Evolutionary conservation across 37 sponge, comb jelly and placozoan genomes (phyloP).

Genomic region (Tethya wilhelma): DNA sequence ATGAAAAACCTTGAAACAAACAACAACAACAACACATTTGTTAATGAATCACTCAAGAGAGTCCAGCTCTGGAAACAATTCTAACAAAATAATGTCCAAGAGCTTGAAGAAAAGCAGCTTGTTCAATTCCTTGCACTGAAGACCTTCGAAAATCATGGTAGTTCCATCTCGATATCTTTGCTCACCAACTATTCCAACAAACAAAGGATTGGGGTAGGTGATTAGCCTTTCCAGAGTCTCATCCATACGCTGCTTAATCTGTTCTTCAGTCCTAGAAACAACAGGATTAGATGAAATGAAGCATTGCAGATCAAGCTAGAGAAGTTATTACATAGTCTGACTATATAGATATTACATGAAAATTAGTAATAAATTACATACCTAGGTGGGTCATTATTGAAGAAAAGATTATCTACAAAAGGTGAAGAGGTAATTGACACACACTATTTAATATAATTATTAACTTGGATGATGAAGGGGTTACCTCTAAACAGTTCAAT

Average conservation of each 20-base stretch:
- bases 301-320: not conserved
- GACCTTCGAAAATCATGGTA: conserved; percentile 46
- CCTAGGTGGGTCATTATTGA: conserved; percentile 29
- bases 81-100: conserved; percentile 56
- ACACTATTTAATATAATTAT: not conserved
- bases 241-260: not conserved
- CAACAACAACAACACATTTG: not conserved
- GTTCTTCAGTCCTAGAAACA: conserved; percentile 18
- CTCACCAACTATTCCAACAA: conserved; percentile 39
- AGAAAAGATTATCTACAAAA: conserved; percentile 38
- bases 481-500: conserved; percentile 59
- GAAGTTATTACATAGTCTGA: not conserved
- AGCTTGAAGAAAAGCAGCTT: conserved; percentile 63
- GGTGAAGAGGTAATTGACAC: not conserved
- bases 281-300: not conserved
- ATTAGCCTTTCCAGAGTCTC: conserved; percentile 3
- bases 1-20: not conserved
- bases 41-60: not conserved
- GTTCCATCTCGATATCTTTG: conserved; percentile 35
- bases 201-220: conserved; percentile 6
- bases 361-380: too few relatives aligned
- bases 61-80: conserved; percentile 66
- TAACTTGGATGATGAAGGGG: too few relatives aligned
- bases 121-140: conserved; percentile 68
- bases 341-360: too few relatives aligned